These are phyloP conservation scores for Lepidothrix coronata DNA, from an alignment of 2,113 vertebrate species.

Conservation along the genomic window DNA sequence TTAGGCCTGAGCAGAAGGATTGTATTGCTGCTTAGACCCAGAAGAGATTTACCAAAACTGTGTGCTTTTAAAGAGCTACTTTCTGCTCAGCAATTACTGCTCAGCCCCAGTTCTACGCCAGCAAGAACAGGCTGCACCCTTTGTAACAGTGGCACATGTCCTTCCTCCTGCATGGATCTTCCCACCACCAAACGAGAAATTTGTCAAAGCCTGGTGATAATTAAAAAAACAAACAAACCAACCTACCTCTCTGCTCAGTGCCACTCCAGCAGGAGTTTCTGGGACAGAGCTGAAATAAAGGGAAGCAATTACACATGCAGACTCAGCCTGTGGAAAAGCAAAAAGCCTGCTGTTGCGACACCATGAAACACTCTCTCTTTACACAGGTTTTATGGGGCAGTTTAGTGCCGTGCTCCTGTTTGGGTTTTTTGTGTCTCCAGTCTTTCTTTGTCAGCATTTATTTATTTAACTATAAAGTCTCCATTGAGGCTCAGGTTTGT, in stretches of 20 bases:
- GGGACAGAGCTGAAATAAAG: not conserved
- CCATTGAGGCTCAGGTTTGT: not conserved
- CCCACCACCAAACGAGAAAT: not conserved
- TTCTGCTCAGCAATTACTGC: not conserved
- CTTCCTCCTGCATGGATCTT: not conserved
- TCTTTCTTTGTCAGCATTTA: slow-evolving; percentile 7
- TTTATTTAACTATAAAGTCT: slow-evolving; percentile 47
- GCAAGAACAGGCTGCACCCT: not conserved
- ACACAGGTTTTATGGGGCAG: slow-evolving; percentile 22
- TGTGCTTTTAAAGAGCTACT: not conserved
- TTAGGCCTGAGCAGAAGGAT: not conserved
- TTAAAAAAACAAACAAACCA: not conserved
- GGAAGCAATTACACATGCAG: not conserved
- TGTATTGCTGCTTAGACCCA: not conserved
- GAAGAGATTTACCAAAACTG: not conserved
- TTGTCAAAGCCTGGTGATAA: not conserved
- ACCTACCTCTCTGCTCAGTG: not conserved
- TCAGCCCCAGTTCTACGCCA: not conserved
- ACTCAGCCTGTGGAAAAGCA: not conserved
- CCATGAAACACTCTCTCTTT: not conserved
- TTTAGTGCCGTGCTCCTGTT: slow-evolving; percentile 7
- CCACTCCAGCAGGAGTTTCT: not conserved
- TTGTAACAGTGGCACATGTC: not conserved
- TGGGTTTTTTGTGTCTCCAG: not conserved
- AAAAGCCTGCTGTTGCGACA: not conserved